These are phyloP conservation scores for Halichoeres trimaculatus DNA, from an alignment of 2,113 vertebrate species.

Conservation along the genomic window DNA sequence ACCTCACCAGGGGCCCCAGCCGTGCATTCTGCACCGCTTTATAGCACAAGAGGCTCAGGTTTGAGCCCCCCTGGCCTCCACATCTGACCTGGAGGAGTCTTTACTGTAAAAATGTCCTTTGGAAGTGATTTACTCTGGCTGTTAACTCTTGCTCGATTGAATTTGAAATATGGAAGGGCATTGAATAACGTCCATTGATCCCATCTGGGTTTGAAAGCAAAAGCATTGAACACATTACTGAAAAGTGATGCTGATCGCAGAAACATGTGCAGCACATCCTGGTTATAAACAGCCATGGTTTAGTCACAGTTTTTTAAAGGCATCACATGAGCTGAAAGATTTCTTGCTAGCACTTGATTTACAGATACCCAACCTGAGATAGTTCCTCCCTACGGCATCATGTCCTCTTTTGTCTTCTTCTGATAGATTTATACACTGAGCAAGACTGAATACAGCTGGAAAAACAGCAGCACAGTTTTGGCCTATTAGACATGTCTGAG, in stretches of 20 bases:
- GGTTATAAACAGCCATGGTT: background rate
- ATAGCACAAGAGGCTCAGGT: conserved; percentile 14
- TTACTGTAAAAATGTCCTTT: conserved; percentile 9
- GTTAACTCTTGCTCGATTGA: background rate
- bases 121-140: conserved; percentile 14
- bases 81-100: conserved; percentile 10
- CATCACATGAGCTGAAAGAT: background rate
- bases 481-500: conserved; percentile 21
- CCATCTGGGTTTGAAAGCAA: conserved; percentile 1
- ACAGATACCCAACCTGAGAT: conserved; percentile 26
- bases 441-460: conserved; percentile 51
- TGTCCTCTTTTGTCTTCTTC: conserved; percentile 27
- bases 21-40: conserved; percentile 7
- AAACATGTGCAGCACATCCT: conserved; percentile 1
- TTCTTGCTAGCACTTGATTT: conserved; percentile 6
- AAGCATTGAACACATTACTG: background rate
- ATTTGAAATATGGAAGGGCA: background rate
- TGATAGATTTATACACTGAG: conserved; percentile 32
- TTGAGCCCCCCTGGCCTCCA: conserved; percentile 9
- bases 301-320: conserved; percentile 7
- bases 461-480: conserved; percentile 21
- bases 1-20: conserved; percentile 38
- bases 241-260: conserved; percentile 11
- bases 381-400: conserved; percentile 40
- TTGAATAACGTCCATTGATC: conserved; percentile 10